Percentiles rank a stretch among this genome's conserved stretches.
These are phyloP conservation scores for Hanleya hanleyi DNA, from an alignment of 2,888 invertebrate genomes.

Conservation along the genomic window DNA sequence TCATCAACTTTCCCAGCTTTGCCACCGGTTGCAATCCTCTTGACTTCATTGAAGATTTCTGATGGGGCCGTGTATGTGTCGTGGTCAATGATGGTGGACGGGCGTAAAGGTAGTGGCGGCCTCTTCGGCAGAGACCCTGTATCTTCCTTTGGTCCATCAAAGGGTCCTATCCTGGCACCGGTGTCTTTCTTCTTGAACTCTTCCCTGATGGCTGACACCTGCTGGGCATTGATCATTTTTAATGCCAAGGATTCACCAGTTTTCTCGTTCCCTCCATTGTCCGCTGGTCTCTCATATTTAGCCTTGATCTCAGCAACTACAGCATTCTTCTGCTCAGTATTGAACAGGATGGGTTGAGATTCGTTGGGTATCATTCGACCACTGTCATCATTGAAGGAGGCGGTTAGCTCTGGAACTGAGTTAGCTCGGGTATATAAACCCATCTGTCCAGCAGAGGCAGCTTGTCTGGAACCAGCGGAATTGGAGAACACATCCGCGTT, in stretches of 20 bases:
- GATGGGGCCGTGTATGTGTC: constrained; percentile 52
- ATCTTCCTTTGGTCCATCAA: neutral
- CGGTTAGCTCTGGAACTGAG: neutral
- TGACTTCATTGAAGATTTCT: constrained; percentile 53
- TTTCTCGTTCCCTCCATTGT: neutral
- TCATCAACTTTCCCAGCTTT: neutral
- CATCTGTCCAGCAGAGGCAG: too few relatives aligned
- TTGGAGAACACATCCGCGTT: neutral
- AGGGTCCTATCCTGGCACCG: neutral
- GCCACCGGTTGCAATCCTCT: constrained; percentile 24
- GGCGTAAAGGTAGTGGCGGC: neutral
- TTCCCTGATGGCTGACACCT: neutral
- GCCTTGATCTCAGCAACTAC: neutral
- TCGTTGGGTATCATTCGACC: constrained; percentile 41
- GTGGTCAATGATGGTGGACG: constrained; percentile 16
- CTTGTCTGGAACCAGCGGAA: neutral
- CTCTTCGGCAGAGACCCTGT: neutral
- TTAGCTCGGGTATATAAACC: neutral
- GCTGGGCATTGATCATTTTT: neutral
- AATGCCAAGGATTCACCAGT: neutral
- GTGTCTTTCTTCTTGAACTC: neutral
- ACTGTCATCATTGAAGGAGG: neutral
- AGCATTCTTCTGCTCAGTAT: too few relatives aligned
- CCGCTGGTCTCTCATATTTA: neutral
- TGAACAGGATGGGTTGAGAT: constrained; percentile 36